phyloP scores from a whole-genome alignment of 2,113 vertebrate species.

The Vulpes ferrilata region DNA sequence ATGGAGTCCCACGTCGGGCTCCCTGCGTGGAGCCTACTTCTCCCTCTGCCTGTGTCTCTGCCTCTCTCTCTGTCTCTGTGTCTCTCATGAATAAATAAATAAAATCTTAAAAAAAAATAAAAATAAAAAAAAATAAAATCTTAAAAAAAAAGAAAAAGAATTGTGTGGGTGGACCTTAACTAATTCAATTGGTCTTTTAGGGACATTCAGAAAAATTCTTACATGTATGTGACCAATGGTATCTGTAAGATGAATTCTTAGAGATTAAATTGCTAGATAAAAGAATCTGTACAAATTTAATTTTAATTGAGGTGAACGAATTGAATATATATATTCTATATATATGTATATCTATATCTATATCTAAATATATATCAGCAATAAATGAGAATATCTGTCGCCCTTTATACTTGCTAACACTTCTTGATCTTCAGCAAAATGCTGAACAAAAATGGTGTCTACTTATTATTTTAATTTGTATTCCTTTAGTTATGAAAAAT shows the following conservation, averaged over 20 bases:
- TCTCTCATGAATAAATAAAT: no score
- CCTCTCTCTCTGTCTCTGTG: no score
- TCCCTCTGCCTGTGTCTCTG: no score
- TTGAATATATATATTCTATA: not conserved
- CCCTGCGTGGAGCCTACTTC: no score
- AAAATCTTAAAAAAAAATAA: no score
- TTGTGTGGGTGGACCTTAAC: not conserved
- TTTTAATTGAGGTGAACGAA: not conserved
- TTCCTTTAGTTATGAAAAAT: not conserved
- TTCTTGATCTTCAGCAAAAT: not conserved
- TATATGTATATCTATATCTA: no score
- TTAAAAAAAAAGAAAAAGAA: not conserved
- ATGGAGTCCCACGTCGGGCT: no score
- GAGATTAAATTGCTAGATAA: not conserved
- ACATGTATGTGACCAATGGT: not conserved
- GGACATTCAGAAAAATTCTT: constrained; percentile 17
- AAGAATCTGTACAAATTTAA: not conserved
- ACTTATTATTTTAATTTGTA: not conserved
- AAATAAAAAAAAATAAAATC: no score
- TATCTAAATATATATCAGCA: not conserved
- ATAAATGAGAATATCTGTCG: not conserved
- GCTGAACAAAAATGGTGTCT: not conserved
- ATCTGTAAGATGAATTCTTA: not conserved
- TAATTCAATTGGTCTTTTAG: not conserved
- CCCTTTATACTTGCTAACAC: not conserved